phyloP scores from a whole-genome alignment of 2,888 invertebrate genomes.

The Dermolepida albohirtum region DNA sequence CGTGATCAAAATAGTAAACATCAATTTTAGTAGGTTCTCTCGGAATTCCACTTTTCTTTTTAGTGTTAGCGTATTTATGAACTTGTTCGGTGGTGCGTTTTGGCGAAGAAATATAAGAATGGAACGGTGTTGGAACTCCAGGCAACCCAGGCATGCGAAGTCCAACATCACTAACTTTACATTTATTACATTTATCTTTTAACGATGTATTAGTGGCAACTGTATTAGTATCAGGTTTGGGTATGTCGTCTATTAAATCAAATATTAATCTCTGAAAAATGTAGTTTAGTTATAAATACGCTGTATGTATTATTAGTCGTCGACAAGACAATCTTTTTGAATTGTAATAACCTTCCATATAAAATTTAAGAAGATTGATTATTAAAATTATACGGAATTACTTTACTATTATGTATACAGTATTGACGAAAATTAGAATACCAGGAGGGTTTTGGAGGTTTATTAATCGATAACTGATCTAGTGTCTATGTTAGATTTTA shows the following conservation, averaged over 20 bases:
- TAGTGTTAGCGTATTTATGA: conserved; percentile 2
- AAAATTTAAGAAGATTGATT: no score
- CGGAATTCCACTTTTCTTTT: conserved; percentile 20
- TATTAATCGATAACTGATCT: no score
- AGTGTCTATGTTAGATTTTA: no score
- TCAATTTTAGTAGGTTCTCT: conserved; percentile 65
- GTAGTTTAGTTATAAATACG: no score
- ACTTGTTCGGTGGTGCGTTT: conserved; percentile 2
- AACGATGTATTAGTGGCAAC: conserved; percentile 54
- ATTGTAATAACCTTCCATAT: no score
- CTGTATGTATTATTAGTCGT: no score
- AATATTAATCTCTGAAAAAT: conserved; percentile 59
- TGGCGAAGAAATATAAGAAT: conserved; percentile 21
- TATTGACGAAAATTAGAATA: no score
- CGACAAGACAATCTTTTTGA: no score
- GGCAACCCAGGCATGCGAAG: conserved; percentile 27
- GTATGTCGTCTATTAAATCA: conserved; percentile 59
- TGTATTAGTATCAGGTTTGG: conserved; percentile 52
- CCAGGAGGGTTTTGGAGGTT: no score
- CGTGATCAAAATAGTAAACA: conserved; percentile 77
- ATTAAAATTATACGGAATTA: no score
- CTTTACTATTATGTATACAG: no score
- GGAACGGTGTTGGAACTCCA: conserved; percentile 28
- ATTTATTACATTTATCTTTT: neutral
- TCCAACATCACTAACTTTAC: neutral